Percentiles rank a stretch among this genome's conserved stretches.
Evolutionary conservation across 1,140 invertebrate genomes (phyloP).

Genomic region (Meloidogyne hapla): DNA sequence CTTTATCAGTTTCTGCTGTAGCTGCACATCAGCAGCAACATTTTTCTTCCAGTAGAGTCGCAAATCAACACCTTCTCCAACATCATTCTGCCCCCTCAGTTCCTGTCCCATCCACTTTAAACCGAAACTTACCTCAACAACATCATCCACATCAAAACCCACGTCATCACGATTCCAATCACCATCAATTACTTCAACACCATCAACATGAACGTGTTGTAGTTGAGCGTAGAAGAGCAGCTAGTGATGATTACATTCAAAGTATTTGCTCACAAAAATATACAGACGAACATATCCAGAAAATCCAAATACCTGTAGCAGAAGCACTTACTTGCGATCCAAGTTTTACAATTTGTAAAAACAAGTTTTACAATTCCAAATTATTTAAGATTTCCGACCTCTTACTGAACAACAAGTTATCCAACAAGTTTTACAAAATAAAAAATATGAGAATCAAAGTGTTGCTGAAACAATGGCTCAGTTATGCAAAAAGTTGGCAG

Average conservation of each 20-base stretch:
- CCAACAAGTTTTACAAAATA: constrained; percentile 51
- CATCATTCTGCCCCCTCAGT: not conserved
- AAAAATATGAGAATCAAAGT: constrained; percentile 52
- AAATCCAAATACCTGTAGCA: constrained; percentile 48
- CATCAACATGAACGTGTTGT: not conserved
- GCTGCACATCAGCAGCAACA: no score
- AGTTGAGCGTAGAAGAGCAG: constrained; percentile 37
- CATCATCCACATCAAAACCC: not conserved
- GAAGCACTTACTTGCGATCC: constrained; percentile 45
- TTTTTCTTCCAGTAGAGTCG: no score
- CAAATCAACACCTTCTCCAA: not conserved
- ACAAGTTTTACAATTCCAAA: not conserved
- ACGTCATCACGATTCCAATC: not conserved
- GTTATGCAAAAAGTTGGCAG: constrained; percentile 51
- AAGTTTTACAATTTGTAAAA: constrained; percentile 21
- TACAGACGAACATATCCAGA: constrained; percentile 44
- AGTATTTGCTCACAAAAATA: constrained; percentile 48
- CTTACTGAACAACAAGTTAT: constrained; percentile 51
- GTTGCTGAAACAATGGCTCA: constrained; percentile 52
- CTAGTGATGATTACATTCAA: constrained; percentile 51
- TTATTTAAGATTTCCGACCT: constrained; percentile 48
- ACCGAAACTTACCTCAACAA: not conserved
- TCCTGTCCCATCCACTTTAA: not conserved
- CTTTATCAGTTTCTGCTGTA: no score
- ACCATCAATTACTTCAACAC: not conserved